Percentiles rank a stretch among this genome's conserved stretches.
phyloP scores from a whole-genome alignment of 2,888 invertebrate genomes.

The Xiphydria camelus region DNA sequence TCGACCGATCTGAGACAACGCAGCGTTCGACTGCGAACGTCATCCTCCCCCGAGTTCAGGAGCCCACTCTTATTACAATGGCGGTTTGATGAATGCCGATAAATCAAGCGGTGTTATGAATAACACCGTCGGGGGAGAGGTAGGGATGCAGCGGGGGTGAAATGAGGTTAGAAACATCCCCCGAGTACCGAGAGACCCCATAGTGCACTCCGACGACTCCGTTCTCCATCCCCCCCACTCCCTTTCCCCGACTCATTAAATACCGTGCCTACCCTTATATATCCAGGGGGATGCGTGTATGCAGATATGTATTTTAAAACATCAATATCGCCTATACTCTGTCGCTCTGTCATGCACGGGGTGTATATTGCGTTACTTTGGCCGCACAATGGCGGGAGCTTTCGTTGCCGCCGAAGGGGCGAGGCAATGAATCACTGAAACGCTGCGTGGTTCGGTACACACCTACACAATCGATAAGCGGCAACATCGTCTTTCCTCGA shows the following conservation, averaged over 20 bases:
- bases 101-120: slow-evolving; percentile 58
- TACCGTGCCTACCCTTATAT: slow-evolving; percentile 47
- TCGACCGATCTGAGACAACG: too few species aligned
- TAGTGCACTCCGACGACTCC: too few species aligned
- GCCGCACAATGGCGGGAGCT: slow-evolving; percentile 40
- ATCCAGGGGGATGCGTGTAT: slow-evolving; percentile 37
- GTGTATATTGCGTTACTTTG: slow-evolving; percentile 49
- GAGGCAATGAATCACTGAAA: slow-evolving; percentile 43
- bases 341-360: slow-evolving; percentile 44
- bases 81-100: slow-evolving; percentile 63
- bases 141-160: background rate
- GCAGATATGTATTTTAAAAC: slow-evolving; percentile 52
- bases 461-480: slow-evolving; percentile 41
- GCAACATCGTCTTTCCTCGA: slow-evolving; percentile 16
- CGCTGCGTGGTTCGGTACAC: too few species aligned
- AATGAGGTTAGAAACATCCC: slow-evolving; percentile 45
- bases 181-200: slow-evolving; percentile 41
- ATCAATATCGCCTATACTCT: slow-evolving; percentile 48
- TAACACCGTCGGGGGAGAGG: slow-evolving; percentile 16
- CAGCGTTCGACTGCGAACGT: too few species aligned
- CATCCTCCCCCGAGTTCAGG: slow-evolving; percentile 9
- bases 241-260: slow-evolving; percentile 52
- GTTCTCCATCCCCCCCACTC: slow-evolving; percentile 17
- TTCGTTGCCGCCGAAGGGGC: slow-evolving; percentile 12
- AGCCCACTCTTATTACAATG: slow-evolving; percentile 50